A percentile compares a stretch with the other conserved stretches of the same genome.
Evolutionary conservation across 2,113 vertebrate species (phyloP).

Genomic region (Heterotis niloticus): DNA sequence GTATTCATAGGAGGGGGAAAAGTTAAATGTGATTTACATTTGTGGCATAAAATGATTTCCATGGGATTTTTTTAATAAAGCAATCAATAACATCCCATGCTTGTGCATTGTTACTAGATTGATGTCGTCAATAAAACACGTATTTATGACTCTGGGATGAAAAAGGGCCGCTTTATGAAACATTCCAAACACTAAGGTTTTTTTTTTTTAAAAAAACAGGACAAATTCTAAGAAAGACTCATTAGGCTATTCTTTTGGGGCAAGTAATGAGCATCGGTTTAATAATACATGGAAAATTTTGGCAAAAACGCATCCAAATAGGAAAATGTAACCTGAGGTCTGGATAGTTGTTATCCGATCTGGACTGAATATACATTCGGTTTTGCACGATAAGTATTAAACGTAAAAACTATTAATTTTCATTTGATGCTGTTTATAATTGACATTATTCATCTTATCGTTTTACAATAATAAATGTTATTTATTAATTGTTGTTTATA

Average conservation of each 20-base stretch:
- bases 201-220: too few species aligned
- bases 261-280: not conserved
- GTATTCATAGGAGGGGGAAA: slow-evolving; percentile 35
- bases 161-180: slow-evolving; percentile 41
- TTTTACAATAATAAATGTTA: too few species aligned
- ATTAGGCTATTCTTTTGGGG: not conserved
- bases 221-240: slow-evolving; percentile 1
- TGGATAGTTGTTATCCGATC: not conserved
- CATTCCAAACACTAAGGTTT: slow-evolving; percentile 8
- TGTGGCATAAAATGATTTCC: slow-evolving; percentile 62
- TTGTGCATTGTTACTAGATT: slow-evolving; percentile 55
- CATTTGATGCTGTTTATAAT: too few species aligned
- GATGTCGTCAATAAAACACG: slow-evolving; percentile 63
- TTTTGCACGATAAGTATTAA: too few species aligned
- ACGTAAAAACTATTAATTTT: too few species aligned
- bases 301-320: slow-evolving; percentile 2
- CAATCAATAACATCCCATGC: slow-evolving; percentile 58
- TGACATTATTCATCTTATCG: too few species aligned
- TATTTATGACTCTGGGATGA: slow-evolving; percentile 54
- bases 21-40: slow-evolving; percentile 63
- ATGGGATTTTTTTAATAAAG: slow-evolving; percentile 59
- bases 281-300: not conserved
- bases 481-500: too few species aligned
- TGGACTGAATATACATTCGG: not conserved
- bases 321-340: not conserved